Evolutionary conservation across 1,140 invertebrate species (phyloP).

Genomic region (Drosophila bocqueti): DNA sequence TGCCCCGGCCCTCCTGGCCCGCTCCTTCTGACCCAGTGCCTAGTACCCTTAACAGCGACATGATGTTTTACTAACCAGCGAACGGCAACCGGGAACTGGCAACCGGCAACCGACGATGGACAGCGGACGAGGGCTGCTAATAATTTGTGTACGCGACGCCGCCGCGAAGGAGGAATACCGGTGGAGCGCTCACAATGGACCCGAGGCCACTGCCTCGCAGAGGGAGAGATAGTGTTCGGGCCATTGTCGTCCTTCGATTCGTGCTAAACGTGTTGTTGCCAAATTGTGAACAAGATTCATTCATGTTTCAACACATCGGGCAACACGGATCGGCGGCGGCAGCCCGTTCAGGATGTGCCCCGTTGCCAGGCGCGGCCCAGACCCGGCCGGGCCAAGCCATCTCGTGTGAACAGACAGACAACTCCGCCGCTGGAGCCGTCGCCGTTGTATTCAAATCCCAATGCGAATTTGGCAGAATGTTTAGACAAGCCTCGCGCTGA

Average conservation of each 20-base stretch:
- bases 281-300: constrained; percentile 83
- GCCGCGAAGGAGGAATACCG: constrained; percentile 10
- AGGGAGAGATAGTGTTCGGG: constrained; percentile 8
- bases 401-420: constrained; percentile 68
- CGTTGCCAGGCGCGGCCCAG: constrained; percentile 15
- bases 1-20: neutral
- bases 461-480: constrained; percentile 3
- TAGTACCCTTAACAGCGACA: constrained; percentile 76
- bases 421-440: constrained; percentile 18
- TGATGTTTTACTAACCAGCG: constrained; percentile 81
- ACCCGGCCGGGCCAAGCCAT: constrained; percentile 15
- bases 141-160: constrained; percentile 77
- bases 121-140: constrained; percentile 64
- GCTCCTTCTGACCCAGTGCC: constrained; percentile 53
- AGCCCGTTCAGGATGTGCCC: constrained; percentile 3
- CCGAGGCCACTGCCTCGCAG: constrained; percentile 1
- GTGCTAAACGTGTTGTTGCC: constrained; percentile 82
- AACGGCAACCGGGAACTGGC: constrained; percentile 38
- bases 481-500: constrained; percentile 40
- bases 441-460: constrained; percentile 25
- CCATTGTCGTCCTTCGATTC: constrained; percentile 81
- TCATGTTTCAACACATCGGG: constrained; percentile 83
- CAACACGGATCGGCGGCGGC: constrained; percentile 49
- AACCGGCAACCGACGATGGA: constrained; percentile 16
- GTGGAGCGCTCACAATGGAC: constrained; percentile 45